A percentile compares a stretch with the other conserved stretches of the same genome.
Conservation (phyloP, 2,113 vertebrate species). For the Xenotilapia longispinis region DNA sequence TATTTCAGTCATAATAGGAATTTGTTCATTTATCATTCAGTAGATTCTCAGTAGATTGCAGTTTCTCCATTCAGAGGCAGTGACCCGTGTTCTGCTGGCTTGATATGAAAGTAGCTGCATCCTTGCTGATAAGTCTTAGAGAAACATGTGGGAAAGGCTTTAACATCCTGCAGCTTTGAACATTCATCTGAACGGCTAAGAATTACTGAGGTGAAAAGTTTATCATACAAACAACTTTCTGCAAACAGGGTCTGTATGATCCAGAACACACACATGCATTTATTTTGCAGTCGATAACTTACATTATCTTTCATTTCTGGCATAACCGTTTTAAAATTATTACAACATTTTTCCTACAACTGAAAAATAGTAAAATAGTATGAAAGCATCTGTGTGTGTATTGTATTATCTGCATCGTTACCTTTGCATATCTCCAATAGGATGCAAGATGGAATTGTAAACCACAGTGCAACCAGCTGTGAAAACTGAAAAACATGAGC, state of each 20-base stretch:
- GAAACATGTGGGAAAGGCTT: neutral
- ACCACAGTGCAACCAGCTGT: neutral
- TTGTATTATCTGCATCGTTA: neutral
- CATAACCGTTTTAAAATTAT: neutral
- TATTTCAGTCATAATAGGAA: neutral
- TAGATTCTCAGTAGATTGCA: neutral
- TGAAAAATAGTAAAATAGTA: neutral
- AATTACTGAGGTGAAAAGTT: neutral
- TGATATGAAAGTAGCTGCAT: neutral
- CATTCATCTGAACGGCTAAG: neutral
- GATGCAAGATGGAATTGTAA: neutral
- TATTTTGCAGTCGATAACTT: neutral
- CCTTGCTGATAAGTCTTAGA: neutral
- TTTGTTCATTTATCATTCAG: neutral
- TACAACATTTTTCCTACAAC: neutral
- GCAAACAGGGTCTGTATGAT: neutral
- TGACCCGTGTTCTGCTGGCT: neutral
- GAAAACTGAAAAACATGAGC: neutral
- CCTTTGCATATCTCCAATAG: neutral
- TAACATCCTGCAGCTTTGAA: neutral
- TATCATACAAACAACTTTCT: neutral
- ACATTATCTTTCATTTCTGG: neutral
- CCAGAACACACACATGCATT: neutral
- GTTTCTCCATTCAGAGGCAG: neutral
- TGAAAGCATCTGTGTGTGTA: neutral